Conservation (phyloP, 92 coral and sea anemone species). For the Phenganax marumi region DNA sequence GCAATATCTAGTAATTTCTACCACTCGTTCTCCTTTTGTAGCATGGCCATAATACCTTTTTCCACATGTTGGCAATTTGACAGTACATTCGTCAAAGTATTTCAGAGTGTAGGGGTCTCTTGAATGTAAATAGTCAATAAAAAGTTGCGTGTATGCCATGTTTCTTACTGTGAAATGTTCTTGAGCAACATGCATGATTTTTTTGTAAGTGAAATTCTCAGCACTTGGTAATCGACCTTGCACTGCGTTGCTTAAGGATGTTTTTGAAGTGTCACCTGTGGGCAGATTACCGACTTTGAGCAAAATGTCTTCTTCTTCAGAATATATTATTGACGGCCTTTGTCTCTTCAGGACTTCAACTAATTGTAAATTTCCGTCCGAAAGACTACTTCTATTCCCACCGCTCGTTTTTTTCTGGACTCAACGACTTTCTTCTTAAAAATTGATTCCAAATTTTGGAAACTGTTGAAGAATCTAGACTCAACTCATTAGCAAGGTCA, state of each 20-base stretch:
- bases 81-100: constrained; percentile 8
- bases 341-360: constrained; percentile 55
- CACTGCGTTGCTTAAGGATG: constrained; percentile 46
- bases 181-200: not conserved
- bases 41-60: not conserved
- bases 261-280: constrained; percentile 33
- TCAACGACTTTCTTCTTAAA: constrained; percentile 25
- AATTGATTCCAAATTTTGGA: constrained; percentile 52
- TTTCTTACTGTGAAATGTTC: not conserved
- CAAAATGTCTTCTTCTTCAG: constrained; percentile 38
- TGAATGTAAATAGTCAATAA: not conserved
- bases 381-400: constrained; percentile 47
- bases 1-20: constrained; percentile 40
- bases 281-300: constrained; percentile 53
- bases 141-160: not conserved
- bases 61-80: not conserved
- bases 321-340: constrained; percentile 40
- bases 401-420: constrained; percentile 32
- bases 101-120: not conserved
- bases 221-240: constrained; percentile 35
- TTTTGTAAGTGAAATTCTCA: not conserved
- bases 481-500: constrained; percentile 49
- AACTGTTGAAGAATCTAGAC: constrained; percentile 37
- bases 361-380: constrained; percentile 48
- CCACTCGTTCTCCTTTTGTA: constrained; percentile 36